These are phyloP conservation scores for Drosophila multiciliata DNA, from an alignment of 2,888 invertebrate species.

Conservation along the genomic window DNA sequence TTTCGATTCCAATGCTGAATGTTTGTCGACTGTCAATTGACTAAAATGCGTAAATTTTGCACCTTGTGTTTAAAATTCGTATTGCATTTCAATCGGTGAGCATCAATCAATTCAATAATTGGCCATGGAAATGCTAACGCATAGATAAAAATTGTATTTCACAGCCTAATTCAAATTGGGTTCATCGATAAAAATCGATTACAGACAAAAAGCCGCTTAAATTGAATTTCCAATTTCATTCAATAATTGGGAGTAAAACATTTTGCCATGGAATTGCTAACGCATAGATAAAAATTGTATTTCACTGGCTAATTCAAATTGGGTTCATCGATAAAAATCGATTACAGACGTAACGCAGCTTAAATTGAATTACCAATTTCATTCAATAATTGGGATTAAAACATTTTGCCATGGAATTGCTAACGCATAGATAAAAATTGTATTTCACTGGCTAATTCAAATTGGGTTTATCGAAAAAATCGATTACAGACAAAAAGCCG, in stretches of 20 bases:
- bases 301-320: too few relatives aligned
- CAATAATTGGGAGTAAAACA: too few relatives aligned
- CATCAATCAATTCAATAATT: background rate
- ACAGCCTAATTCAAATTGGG: background rate
- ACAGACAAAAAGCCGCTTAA: background rate
- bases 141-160: background rate
- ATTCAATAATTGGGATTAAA: background rate
- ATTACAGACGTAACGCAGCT: background rate
- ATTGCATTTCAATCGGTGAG: slow-evolving; percentile 16
- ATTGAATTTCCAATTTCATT: background rate
- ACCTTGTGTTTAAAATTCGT: slow-evolving; percentile 1
- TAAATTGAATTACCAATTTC: too few relatives aligned
- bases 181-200: background rate
- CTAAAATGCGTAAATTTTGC: slow-evolving; percentile 8
- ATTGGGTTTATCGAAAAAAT: background rate
- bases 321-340: background rate
- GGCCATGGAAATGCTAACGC: background rate
- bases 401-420: background rate
- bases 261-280: too few relatives aligned
- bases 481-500: background rate
- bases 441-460: background rate
- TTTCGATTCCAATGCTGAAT: slow-evolving; percentile 35
- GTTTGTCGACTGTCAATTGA: slow-evolving; percentile 30
- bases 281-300: too few relatives aligned
- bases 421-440: background rate